These are phyloP conservation scores for Dermochelys coriacea DNA, from an alignment of 2,797 vertebrate species.

Conservation along the genomic window DNA sequence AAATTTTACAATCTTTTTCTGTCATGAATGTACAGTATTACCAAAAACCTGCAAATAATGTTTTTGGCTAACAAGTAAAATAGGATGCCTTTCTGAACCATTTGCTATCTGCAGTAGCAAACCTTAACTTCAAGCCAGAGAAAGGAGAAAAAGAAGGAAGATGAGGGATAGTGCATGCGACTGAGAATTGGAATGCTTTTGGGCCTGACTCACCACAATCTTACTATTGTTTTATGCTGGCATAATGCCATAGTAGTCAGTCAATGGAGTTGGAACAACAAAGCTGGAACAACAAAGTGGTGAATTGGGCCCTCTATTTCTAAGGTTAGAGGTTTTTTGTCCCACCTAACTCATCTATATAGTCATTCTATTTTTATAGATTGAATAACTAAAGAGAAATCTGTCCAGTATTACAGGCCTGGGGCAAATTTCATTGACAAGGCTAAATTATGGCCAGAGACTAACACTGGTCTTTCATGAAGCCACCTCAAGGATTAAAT, in stretches of 20 bases:
- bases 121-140: neutral
- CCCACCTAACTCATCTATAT: neutral
- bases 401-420: neutral
- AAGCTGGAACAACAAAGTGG: neutral
- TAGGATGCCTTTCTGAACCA: constrained; percentile 28
- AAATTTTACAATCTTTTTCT: neutral
- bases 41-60: neutral
- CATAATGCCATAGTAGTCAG: constrained; percentile 9
- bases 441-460: neutral
- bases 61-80: neutral
- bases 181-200: neutral
- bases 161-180: neutral
- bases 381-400: constrained; percentile 40
- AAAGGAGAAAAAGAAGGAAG: neutral
- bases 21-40: neutral
- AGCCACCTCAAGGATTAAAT: neutral
- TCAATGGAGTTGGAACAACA: neutral
- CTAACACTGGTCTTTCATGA: neutral
- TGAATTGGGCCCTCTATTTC: neutral
- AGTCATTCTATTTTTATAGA: neutral
- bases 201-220: neutral
- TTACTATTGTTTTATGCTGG: neutral
- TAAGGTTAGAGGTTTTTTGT: constrained; percentile 18
- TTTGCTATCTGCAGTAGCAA: neutral
- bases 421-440: neutral